Conservation (phyloP, 1,140 invertebrate species). For the Aphidius gifuensis region DNA sequence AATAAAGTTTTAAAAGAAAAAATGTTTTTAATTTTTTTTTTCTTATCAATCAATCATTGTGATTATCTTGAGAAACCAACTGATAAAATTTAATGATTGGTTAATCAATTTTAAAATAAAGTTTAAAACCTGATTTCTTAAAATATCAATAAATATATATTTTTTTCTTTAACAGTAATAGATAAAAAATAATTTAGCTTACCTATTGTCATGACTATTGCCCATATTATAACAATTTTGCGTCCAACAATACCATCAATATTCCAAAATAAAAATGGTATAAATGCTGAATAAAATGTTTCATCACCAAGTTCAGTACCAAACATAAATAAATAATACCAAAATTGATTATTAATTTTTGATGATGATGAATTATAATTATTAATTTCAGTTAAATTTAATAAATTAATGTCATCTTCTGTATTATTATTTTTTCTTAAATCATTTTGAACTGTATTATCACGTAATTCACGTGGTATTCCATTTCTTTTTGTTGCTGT, state of each 20-base stretch:
- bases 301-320: constrained; percentile 85
- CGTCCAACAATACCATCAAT: constrained; percentile 79
- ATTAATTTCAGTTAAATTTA: constrained; percentile 26
- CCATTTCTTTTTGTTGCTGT: constrained; percentile 33
- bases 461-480: constrained; percentile 28
- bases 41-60: not conserved
- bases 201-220: constrained; percentile 82
- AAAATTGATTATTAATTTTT: constrained; percentile 74
- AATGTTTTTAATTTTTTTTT: no score
- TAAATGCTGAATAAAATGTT: constrained; percentile 82
- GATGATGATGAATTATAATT: constrained; percentile 26
- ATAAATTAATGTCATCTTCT: not conserved
- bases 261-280: constrained; percentile 92
- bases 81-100: no score
- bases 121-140: not conserved
- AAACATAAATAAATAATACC: constrained; percentile 83
- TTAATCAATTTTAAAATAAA: no score
- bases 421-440: constrained; percentile 43
- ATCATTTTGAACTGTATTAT: constrained; percentile 29
- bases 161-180: no score
- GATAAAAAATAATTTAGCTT: constrained; percentile 23
- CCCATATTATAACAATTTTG: constrained; percentile 79
- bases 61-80: not conserved
- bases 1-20: no score
- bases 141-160: not conserved